Conservation (phyloP, 2,888 invertebrate genomes). For the Platycnemis pennipes region DNA sequence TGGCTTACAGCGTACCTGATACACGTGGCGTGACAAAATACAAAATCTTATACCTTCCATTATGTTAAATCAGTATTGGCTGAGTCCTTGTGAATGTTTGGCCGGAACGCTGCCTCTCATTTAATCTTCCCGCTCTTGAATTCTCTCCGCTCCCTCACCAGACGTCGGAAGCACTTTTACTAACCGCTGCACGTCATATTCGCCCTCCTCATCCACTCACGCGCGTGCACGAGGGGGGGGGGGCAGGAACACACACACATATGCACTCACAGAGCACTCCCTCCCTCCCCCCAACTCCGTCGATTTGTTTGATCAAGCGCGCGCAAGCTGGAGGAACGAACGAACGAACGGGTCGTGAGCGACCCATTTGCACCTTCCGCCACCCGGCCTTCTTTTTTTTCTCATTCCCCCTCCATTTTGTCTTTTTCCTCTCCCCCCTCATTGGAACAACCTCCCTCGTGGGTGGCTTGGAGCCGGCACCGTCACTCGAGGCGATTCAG, state of each 20-base stretch:
- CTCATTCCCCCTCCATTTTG: background rate
- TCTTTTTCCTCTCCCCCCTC: background rate
- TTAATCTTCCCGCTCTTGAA: background rate
- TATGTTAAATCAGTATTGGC: too few relatives aligned
- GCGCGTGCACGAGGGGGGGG: background rate
- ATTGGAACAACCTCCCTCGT: background rate
- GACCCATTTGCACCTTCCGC: background rate
- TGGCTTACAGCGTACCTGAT: too few relatives aligned
- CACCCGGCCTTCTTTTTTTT: background rate
- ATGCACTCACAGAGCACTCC: too few relatives aligned
- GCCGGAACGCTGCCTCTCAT: background rate
- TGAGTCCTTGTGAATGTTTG: too few relatives aligned
- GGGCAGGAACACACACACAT: background rate
- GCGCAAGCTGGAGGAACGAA: background rate
- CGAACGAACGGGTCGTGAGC: conserved; percentile 1
- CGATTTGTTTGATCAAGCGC: conserved; percentile 1
- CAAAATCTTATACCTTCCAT: too few relatives aligned
- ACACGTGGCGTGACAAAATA: too few relatives aligned
- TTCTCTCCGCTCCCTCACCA: background rate
- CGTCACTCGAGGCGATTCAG: background rate
- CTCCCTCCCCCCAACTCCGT: background rate
- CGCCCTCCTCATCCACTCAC: background rate
- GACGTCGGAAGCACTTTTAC: background rate
- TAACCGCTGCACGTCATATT: background rate
- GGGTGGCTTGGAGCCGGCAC: background rate